These are phyloP conservation scores for Hypomecis punctinalis DNA, from an alignment of 2,888 invertebrate species.

Conservation along the genomic window DNA sequence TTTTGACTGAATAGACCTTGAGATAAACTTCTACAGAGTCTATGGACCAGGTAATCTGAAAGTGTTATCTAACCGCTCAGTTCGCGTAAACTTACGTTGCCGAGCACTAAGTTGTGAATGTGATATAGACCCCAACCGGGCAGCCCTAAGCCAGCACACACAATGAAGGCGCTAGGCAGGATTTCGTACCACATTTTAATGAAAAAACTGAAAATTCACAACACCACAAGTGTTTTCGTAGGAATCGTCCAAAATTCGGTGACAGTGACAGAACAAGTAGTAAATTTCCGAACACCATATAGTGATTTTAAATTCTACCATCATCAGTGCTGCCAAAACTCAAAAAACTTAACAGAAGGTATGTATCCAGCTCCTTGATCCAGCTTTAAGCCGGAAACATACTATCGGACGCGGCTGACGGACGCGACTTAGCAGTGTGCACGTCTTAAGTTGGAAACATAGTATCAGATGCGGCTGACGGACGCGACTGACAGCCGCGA, in stretches of 20 bases:
- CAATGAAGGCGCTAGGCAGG: conserved; percentile 86
- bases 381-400: too few relatives aligned
- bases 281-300: conserved; percentile 47
- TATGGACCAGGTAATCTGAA: conserved; percentile 15
- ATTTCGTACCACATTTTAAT: conserved; percentile 90
- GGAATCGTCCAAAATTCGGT: conserved; percentile 34
- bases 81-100: conserved; percentile 86
- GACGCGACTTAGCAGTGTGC: too few relatives aligned
- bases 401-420: too few relatives aligned
- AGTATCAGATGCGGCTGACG: too few relatives aligned
- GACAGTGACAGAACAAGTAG: conserved; percentile 32
- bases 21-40: conserved; percentile 20
- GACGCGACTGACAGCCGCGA: too few relatives aligned
- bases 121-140: conserved; percentile 87
- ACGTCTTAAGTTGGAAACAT: too few relatives aligned
- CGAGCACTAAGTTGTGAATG: conserved; percentile 85
- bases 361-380: too few relatives aligned
- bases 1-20: conserved; percentile 19
- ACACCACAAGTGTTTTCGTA: conserved; percentile 43
- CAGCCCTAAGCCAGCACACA: conserved; percentile 84
- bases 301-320: conserved; percentile 39
- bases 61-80: conserved; percentile 69
- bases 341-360: not conserved
- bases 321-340: conserved; percentile 34
- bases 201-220: conserved; percentile 39